Evolutionary conservation across 2,888 invertebrate genomes (phyloP).

Genomic region (Nowickia ferox): DNA sequence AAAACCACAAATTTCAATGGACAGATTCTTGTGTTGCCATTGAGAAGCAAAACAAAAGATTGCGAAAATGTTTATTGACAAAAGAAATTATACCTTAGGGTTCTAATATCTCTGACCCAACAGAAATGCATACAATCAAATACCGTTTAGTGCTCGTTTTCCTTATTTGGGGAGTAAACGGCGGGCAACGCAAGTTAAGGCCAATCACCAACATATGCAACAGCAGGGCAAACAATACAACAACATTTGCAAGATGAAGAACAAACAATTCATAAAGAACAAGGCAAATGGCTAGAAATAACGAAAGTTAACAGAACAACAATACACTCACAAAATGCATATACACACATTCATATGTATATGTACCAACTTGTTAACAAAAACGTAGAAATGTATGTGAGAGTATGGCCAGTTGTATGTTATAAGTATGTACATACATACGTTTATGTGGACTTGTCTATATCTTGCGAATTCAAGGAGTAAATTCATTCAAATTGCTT

Average conservation of each 20-base stretch:
- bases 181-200: conserved; percentile 12
- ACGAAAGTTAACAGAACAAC: conserved; percentile 29
- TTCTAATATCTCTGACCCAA: conserved; percentile 9
- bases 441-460: no score
- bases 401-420: no score
- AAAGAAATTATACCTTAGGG: conserved; percentile 8
- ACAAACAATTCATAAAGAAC: conserved; percentile 28
- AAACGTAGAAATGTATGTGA: neutral
- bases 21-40: neutral
- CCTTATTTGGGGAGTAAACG: conserved; percentile 6
- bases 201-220: conserved; percentile 15
- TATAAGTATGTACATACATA: no score
- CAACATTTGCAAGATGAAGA: neutral
- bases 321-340: neutral
- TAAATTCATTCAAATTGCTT: no score
- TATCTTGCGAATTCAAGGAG: no score
- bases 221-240: conserved; percentile 31
- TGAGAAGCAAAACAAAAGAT: conserved; percentile 23
- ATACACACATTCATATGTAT: no score
- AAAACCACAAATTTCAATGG: neutral
- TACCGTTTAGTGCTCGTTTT: neutral
- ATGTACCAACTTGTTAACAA: neutral
- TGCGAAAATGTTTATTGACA: conserved; percentile 8
- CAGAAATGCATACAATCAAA: neutral
- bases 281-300: conserved; percentile 27